Evolutionary conservation across 2,888 invertebrate species (phyloP).

Genomic region (Rhorus exstirpatorius): DNA sequence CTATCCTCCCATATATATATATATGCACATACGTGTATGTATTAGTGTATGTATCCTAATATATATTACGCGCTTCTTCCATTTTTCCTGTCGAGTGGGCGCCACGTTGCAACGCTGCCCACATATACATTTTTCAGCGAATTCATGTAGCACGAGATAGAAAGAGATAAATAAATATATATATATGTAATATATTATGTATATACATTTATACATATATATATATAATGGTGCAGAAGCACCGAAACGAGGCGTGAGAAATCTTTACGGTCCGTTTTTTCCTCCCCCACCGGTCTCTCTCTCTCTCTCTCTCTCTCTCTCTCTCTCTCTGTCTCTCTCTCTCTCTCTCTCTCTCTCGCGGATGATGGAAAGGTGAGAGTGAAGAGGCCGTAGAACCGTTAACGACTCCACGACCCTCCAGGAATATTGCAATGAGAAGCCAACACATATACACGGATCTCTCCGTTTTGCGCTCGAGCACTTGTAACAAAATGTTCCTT

Average conservation of each 20-base stretch:
- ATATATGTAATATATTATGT: neutral
- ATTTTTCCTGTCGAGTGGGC: conserved; percentile 66
- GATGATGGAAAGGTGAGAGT: conserved; percentile 71
- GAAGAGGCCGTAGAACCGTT: conserved; percentile 70
- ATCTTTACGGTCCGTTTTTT: conserved; percentile 72
- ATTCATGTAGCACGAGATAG: conserved; percentile 34
- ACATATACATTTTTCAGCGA: conserved; percentile 69
- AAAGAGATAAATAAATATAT: neutral
- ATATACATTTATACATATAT: conserved; percentile 4
- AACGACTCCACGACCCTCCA: conserved; percentile 68
- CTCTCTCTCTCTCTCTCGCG: no score
- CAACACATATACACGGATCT: conserved; percentile 21
- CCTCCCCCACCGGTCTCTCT: no score
- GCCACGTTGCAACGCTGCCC: conserved; percentile 64
- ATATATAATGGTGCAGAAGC: conserved; percentile 59
- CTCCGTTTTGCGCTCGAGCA: conserved; percentile 2
- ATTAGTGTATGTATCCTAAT: conserved; percentile 23
- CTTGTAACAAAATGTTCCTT: conserved; percentile 15
- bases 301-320: conserved; percentile 28
- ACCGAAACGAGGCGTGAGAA: conserved; percentile 77
- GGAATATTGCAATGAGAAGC: conserved; percentile 58
- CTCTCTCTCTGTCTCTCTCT: conserved; percentile 15
- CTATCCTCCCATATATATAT: conserved; percentile 1
- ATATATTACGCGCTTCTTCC: conserved; percentile 35
- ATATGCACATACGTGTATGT: neutral